Base-by-base conservation (phyloP, 2,113 vertebrate species). In the Clarias magur region DNA sequence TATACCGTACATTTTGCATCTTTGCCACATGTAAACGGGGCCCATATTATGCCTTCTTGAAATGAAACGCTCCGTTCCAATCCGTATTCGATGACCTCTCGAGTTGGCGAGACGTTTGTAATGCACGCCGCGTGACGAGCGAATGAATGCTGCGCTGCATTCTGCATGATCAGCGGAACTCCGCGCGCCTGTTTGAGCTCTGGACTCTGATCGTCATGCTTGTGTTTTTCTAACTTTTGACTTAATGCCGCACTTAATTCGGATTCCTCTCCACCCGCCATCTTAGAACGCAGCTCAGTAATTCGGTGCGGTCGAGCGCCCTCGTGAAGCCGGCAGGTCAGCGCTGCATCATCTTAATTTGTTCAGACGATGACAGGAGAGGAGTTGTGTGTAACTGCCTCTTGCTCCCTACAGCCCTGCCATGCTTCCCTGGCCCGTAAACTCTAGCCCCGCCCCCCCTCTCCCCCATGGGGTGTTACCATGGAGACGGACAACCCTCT, bases 401-500 rank as follows among this genome's bases (percentile, higher is more conserved):
- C 92, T 90, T 88, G 88, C 87, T 93, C 93, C 91, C 93, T 94
- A 94, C 94, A 95, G 94, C 94, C 93, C 94, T 94, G 94, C 93
- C 85, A 82, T 88, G 90, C 91, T 90, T 88, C 87, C 93, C 93
- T 93, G 93, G 94, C 93, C 89, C 89, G 87, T 91, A 88, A 92
- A 89, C 92, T 93, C 81, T 94, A 93, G 94, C 93, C 85, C 63
- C 81, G 93, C 67, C 92, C 92, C 89, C 90, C 84, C 70, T 92
- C 83, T 91, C 92, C 88, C 94, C 96, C 96, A 97, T 96, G 96
- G 96, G 93, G 92, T 93, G 93, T 94, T 93, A 92, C 96, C 96
- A 97, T 97, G 96, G 97, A 97, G 96, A 97, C 96, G 96, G 96
- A 96, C 96, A 97, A 97, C 96, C 96, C 96, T 96, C 90, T 72